These are phyloP conservation scores for Hestina assimilis DNA, from an alignment of 1,140 invertebrate genomes.

Conservation along the genomic window DNA sequence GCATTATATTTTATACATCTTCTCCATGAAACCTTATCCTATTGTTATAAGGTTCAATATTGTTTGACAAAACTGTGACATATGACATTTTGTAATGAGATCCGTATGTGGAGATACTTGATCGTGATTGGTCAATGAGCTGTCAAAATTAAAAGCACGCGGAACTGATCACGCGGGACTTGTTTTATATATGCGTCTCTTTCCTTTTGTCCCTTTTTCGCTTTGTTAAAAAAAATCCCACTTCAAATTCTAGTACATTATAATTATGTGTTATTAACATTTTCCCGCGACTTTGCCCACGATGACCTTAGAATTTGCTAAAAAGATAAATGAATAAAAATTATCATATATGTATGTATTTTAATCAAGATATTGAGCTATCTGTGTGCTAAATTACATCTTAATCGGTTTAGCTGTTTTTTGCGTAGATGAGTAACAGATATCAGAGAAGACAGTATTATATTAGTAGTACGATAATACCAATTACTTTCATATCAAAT, in stretches of 20 bases:
- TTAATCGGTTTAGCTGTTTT: not conserved
- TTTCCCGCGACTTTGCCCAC: too few species aligned
- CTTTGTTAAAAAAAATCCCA: too few species aligned
- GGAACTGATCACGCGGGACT: slow-evolving; percentile 50
- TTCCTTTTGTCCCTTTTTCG: slow-evolving; percentile 14
- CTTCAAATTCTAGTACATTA: too few species aligned
- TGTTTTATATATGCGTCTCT: slow-evolving; percentile 41
- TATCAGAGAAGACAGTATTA: too few species aligned
- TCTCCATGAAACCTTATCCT: not conserved
- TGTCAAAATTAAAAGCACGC: slow-evolving; percentile 64
- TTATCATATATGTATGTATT: not conserved
- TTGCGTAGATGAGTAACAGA: too few species aligned
- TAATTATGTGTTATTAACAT: not conserved
- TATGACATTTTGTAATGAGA: not conserved
- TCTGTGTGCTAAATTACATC: too few species aligned
- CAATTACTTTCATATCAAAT: too few species aligned
- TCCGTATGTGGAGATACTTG: slow-evolving; percentile 1
- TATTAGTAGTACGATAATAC: too few species aligned
- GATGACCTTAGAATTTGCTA: too few species aligned
- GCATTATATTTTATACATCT: too few species aligned
- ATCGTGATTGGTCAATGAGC: slow-evolving; percentile 44
- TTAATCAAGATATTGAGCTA: too few species aligned
- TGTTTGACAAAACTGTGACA: not conserved
- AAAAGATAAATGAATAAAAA: not conserved
- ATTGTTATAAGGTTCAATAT: not conserved